Conservation (phyloP, 2,113 vertebrate genomes). For the Dryoscopus gambensis region DNA sequence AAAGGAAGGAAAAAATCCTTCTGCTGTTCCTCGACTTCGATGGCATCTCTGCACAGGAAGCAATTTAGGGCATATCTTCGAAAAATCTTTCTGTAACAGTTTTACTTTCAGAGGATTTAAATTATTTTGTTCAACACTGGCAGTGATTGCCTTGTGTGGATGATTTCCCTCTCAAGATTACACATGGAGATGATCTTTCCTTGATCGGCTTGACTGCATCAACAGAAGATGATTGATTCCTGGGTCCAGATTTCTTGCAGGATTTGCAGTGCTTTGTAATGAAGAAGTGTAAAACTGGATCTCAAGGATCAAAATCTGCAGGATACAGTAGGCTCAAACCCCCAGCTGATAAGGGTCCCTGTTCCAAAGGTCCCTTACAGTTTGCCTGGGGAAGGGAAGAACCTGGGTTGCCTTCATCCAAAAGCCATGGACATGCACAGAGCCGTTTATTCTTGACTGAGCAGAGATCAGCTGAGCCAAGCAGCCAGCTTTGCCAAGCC, state of each 20-base stretch:
- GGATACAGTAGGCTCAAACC: not conserved
- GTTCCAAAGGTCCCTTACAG: not conserved
- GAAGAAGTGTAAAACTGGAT: not conserved
- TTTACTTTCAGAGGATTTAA: not conserved
- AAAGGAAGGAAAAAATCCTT: not conserved
- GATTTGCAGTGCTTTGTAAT: not conserved
- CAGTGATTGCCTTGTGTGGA: not conserved
- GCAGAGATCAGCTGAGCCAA: not conserved
- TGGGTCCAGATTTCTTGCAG: not conserved
- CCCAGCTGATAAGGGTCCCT: not conserved
- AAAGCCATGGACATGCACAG: fast-evolving
- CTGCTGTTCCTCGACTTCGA: fast-evolving
- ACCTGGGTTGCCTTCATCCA: not conserved
- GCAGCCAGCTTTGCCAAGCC: not conserved
- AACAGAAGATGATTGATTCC: not conserved
- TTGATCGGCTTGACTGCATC: not conserved
- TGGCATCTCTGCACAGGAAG: not conserved
- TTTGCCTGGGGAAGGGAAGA: not conserved
- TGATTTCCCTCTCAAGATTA: not conserved
- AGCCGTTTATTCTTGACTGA: not conserved
- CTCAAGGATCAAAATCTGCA: not conserved
- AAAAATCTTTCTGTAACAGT: not conserved
- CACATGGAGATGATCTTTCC: not conserved
- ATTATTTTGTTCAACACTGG: not conserved
- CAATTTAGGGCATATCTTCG: not conserved